Conservation (phyloP, 2,797 vertebrate species). For the Sternotherus odoratus region DNA sequence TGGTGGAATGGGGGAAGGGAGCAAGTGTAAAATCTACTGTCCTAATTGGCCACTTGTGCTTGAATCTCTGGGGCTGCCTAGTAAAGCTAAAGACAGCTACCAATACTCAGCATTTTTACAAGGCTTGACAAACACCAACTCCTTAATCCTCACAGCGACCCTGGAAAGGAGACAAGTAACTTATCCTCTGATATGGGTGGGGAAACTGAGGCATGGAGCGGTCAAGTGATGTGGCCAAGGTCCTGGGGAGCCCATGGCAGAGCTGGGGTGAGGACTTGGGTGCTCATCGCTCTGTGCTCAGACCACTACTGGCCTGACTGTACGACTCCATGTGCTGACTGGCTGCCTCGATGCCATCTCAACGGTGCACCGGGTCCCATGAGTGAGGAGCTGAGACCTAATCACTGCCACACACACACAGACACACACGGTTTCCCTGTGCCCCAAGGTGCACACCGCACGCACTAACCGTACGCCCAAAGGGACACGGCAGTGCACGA, state of each 20-base stretch:
- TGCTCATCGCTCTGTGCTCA: not conserved
- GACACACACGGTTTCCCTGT: not conserved
- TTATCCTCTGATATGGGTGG: not conserved
- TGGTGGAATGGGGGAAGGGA: not conserved
- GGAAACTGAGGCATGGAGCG: not conserved
- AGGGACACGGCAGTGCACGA: not conserved
- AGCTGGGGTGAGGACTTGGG: not conserved
- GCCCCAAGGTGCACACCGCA: not conserved
- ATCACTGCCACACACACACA: too few species aligned
- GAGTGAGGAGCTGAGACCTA: not conserved
- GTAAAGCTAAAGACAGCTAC: not conserved
- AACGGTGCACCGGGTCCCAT: not conserved
- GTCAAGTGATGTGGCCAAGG: not conserved
- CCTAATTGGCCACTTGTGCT: not conserved
- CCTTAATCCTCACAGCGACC: not conserved
- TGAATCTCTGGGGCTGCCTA: not conserved
- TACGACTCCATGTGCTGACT: not conserved
- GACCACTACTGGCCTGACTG: not conserved
- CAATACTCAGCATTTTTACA: not conserved
- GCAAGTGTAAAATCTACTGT: not conserved
- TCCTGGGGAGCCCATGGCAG: not conserved
- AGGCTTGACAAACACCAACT: not conserved
- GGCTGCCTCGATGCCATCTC: not conserved
- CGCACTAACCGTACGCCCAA: not conserved
- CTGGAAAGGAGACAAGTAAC: not conserved